Evolutionary conservation across 2,113 vertebrate species (phyloP).

Genomic region (Corythoichthys intestinalis): DNA sequence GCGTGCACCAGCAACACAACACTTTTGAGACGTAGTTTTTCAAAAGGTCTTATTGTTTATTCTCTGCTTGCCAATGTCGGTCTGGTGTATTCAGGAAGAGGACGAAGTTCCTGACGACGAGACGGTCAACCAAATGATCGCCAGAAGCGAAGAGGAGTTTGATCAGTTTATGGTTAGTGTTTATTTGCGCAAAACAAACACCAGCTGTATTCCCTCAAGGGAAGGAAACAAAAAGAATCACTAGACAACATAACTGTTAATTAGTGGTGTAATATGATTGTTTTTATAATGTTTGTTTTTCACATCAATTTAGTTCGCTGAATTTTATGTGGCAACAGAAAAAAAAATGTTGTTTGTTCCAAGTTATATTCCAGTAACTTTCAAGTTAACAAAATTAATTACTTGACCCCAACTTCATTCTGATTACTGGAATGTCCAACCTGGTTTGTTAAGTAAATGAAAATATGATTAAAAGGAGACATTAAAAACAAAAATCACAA

Average conservation of each 20-base stretch:
- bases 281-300: neutral
- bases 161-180: slow-evolving; percentile 78
- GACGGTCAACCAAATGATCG: slow-evolving; percentile 98
- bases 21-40: neutral
- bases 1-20: slow-evolving; percentile 47
- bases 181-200: neutral
- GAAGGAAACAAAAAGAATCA: neutral
- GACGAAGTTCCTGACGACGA: slow-evolving; percentile 95
- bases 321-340: neutral
- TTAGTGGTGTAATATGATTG: neutral
- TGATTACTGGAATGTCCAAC: too few relatives aligned
- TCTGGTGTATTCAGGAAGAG: slow-evolving; percentile 80
- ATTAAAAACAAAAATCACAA: too few relatives aligned
- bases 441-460: too few relatives aligned
- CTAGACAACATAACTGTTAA: neutral
- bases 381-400: too few relatives aligned
- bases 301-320: neutral
- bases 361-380: neutral
- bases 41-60: slow-evolving; percentile 23
- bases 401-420: too few relatives aligned
- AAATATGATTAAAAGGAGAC: too few relatives aligned
- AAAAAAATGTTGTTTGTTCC: neutral
- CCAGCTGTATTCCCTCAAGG: neutral
- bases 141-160: slow-evolving; percentile 93
- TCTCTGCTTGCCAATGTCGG: slow-evolving; percentile 42